A percentile compares a stretch with the other conserved stretches of the same genome.
Evolutionary conservation across 2,113 vertebrate species (phyloP).

Genomic region (Vicugna pacos): DNA sequence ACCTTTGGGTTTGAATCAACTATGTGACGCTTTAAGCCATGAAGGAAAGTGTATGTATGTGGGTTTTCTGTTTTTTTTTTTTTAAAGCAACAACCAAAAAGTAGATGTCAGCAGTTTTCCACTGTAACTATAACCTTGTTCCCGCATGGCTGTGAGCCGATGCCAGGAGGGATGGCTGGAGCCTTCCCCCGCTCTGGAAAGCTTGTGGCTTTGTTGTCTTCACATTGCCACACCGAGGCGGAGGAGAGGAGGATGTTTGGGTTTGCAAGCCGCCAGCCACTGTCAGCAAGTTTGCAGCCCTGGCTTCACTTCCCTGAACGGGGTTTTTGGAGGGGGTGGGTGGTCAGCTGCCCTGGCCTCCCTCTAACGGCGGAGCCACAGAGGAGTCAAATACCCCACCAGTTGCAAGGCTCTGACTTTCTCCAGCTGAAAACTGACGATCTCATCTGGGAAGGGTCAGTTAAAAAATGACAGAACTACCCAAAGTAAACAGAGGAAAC

Average conservation of each 20-base stretch:
- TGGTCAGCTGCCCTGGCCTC: slow-evolving; percentile 44
- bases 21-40: background rate
- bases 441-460: slow-evolving; percentile 74
- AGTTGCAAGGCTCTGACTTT: slow-evolving; percentile 33
- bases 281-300: slow-evolving; percentile 73
- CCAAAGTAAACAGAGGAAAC: slow-evolving; percentile 70
- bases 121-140: background rate
- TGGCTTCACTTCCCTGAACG: slow-evolving; percentile 66
- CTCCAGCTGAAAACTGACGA: slow-evolving; percentile 49
- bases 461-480: slow-evolving; percentile 69
- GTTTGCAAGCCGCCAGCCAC: slow-evolving; percentile 33
- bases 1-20: slow-evolving; percentile 27
- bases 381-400: slow-evolving; percentile 15
- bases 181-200: background rate
- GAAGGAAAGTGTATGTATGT: background rate
- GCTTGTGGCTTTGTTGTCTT: background rate
- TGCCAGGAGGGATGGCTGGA: background rate
- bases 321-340: too few species aligned
- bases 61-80: background rate
- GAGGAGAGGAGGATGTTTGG: slow-evolving; percentile 60
- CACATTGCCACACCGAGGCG: background rate
- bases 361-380: slow-evolving; percentile 1
- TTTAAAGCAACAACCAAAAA: slow-evolving; percentile 25
- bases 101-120: background rate
- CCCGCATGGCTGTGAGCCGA: background rate